Evolutionary conservation across 2,888 invertebrate genomes (phyloP), one percentile per base, ranked within the genome.

Genomic region (Eueremaeus valkanovi): DNA sequence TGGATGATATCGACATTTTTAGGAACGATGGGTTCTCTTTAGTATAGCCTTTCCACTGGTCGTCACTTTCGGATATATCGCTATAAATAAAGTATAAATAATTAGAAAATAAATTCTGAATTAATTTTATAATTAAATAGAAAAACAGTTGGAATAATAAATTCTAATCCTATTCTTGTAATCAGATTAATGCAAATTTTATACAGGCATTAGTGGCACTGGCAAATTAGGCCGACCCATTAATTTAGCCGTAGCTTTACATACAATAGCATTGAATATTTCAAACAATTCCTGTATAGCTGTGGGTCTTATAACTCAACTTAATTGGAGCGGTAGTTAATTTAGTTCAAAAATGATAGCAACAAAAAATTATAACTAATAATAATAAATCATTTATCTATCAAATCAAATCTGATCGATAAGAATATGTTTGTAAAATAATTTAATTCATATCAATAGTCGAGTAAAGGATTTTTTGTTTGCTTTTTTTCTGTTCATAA

Each of bases 1-100:
- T 36, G n/a, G 33, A 33, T 9, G 68, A 68, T 24, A 68, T 68
- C 24, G 68, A 68, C 68, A 68, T 68, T 42, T 68, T 68, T 68
- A 68, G 68, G 42, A 42, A 68, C 68, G 8, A 13, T 68, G 68
- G 68, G 3, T 24, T 42, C 16, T 68, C 68, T 68, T 42, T 68
- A 3, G 24, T 68, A 42, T 68, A 68, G 16, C 68, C 24, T 40
- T 36, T 68, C 68, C 68, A 68, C n/a, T 42, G 1, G 24, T 68
- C 68, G 21, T 68, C 68, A 21, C 42, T n/a, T 42, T 68, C 68
- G 11, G 68, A 42, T 24, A 68, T 24, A 40, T 68, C 68, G 18
- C 68, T 68, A 21, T 18, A 13, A 13, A 45, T 16, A 18, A 45
- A 9, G 11, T 3, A 18, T 16, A 45, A 45, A 5, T 2, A 45